These are phyloP conservation scores for Atrichornis clamosus DNA, from an alignment of 2,113 vertebrate genomes.

Conservation along the genomic window DNA sequence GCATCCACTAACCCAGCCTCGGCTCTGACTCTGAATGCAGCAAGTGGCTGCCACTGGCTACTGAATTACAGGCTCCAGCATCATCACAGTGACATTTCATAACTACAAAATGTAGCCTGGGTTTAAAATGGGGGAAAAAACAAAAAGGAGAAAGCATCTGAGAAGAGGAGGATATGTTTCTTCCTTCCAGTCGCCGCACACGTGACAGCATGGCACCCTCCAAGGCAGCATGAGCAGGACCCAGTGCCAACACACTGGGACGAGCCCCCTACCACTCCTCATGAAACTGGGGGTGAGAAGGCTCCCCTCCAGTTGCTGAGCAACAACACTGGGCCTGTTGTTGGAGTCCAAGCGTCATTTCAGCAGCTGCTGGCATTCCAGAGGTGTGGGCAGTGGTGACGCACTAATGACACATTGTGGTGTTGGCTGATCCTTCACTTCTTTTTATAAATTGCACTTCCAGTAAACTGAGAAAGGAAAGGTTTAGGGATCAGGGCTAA, in stretches of 20 bases:
- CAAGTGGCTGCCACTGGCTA: background rate
- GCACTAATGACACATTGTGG: fast-evolving
- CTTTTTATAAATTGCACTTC: background rate
- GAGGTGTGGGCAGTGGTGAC: background rate
- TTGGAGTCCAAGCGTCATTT: background rate
- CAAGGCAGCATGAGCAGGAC: background rate
- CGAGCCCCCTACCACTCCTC: background rate
- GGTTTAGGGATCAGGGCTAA: background rate
- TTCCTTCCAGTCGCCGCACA: background rate
- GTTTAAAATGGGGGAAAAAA: background rate
- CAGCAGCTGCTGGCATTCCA: background rate
- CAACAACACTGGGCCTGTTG: background rate
- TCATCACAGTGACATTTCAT: background rate
- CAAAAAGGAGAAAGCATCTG: background rate
- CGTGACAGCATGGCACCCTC: background rate
- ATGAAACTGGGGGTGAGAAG: background rate
- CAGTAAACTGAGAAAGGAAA: background rate
- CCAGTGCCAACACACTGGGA: background rate
- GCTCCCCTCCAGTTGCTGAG: background rate
- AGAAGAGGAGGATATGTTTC: background rate
- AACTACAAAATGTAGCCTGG: background rate
- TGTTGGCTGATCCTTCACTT: background rate
- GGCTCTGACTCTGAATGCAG: background rate
- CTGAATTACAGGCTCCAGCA: background rate
- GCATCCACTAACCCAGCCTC: background rate